phyloP scores from a whole-genome alignment of 1,140 invertebrate species.

The Drosophila saltans region DNA sequence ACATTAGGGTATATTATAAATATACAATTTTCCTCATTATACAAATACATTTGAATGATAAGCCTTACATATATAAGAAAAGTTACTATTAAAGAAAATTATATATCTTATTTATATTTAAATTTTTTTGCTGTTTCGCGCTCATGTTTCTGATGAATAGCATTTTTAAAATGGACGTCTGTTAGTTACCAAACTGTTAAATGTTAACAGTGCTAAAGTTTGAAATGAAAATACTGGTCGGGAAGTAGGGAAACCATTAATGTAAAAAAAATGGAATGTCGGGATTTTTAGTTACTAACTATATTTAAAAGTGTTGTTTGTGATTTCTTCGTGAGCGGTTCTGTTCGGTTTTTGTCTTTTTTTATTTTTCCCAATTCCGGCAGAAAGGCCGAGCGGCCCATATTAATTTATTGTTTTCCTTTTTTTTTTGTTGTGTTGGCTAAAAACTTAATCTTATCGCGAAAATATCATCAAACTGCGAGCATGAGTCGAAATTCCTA shows the following conservation, averaged over 20 bases:
- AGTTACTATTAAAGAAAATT: constrained; percentile 2
- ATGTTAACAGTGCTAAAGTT: too few species aligned
- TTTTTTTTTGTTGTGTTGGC: neutral
- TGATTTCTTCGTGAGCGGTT: constrained; percentile 1
- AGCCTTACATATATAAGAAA: neutral
- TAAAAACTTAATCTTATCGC: constrained; percentile 65
- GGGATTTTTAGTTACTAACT: too few species aligned
- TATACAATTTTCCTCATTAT: constrained; percentile 4
- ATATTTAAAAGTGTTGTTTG: neutral
- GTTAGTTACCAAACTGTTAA: neutral
- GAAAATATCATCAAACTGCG: constrained; percentile 16
- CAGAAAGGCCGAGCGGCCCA: neutral
- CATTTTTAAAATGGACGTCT: neutral
- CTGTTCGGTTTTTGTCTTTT: constrained; percentile 7
- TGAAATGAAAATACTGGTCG: too few species aligned
- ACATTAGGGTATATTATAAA: neutral
- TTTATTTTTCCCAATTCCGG: constrained; percentile 3
- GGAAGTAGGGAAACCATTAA: too few species aligned
- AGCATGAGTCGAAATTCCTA: neutral
- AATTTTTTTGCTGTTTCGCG: neutral
- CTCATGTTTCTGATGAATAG: neutral
- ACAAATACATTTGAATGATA: neutral
- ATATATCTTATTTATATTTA: neutral
- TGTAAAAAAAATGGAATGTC: too few species aligned
- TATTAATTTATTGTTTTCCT: neutral